Evolutionary conservation across 2,797 vertebrate species (phyloP), one percentile per base, ranked within the genome.

Genomic region (Carduelis carduelis): DNA sequence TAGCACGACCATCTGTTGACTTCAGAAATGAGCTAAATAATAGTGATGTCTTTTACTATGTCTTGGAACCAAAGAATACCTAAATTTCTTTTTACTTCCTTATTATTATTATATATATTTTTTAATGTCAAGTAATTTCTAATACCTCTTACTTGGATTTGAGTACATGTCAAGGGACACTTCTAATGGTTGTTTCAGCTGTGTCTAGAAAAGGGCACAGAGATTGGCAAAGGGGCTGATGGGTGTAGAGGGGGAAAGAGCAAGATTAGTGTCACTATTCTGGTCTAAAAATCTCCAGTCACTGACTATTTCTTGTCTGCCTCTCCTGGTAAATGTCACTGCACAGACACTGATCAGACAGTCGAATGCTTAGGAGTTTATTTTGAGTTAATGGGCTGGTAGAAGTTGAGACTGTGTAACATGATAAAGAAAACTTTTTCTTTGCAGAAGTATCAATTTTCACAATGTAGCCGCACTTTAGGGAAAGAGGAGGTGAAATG

Each of bases 291-390:
- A 43, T 47, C 82, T 89, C 23, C 24, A 77, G 59, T 89, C 72
- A 55, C 71, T 34, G 53, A 70, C 72, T 92, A 75, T 76, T 88
- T 96, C 50, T 88, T 84, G 66, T 56, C 76, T 94, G 49, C 53
- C 61, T 93, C 69, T 91, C 84, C 75, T 89, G 89, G 77, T 85
- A 82, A 94, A 95, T 83, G 83, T 95, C 65, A 92, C 47, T 80
- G 64, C 85, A 35, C 91, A 93, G 95, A 93, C 84, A 81, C 66
- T 66, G 87, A 88, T 83, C 79, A 93, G 95, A 87, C 91, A 87
- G 76, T 90, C 49, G 20, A 87, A 95, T 91, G 60, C 66, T 89
- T 56, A 55, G 37, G 66, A 90, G 93, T 96, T 97, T 89, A 87
- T 95, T 96, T 95, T 96, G 55, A 90, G 72, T 80, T 92, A 87